phyloP scores from a whole-genome alignment of 2,888 invertebrate species.

The Rhodophaea formosa region DNA sequence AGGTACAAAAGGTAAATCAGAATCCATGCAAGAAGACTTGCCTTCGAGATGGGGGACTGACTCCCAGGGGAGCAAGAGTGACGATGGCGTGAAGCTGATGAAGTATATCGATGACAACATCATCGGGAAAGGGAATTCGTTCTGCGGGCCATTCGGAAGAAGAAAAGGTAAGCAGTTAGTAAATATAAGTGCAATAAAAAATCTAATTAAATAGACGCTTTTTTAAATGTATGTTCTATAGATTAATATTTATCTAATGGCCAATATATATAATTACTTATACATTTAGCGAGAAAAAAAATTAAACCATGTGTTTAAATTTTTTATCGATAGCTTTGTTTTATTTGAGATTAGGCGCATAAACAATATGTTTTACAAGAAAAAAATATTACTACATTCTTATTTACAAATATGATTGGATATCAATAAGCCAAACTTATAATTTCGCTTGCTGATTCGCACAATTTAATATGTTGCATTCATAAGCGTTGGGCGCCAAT shows the following conservation, averaged over 20 bases:
- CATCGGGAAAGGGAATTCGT: constrained; percentile 89
- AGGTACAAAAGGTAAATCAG: constrained; percentile 75
- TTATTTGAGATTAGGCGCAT: neutral
- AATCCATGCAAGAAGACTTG: constrained; percentile 77
- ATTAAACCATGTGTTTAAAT: neutral
- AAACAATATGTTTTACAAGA: neutral
- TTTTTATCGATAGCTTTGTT: neutral
- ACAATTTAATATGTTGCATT: too few species aligned
- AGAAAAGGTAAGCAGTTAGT: constrained; percentile 84
- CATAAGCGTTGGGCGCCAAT: constrained; percentile 41
- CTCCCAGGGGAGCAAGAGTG: constrained; percentile 71
- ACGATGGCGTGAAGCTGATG: constrained; percentile 86
- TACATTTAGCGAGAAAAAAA: too few species aligned
- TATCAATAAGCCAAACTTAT: too few species aligned
- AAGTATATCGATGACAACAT: constrained; percentile 91
- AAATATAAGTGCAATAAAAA: neutral
- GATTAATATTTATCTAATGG: too few species aligned
- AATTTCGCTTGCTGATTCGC: too few species aligned
- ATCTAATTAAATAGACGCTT: too few species aligned
- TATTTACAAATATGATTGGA: too few species aligned
- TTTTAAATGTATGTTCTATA: too few species aligned
- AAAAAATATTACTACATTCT: too few species aligned
- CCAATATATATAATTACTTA: too few species aligned
- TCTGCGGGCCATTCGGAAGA: constrained; percentile 91
- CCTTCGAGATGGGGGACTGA: constrained; percentile 64